These are phyloP conservation scores for Synanthedon vespiformis DNA, from an alignment of 2,888 invertebrate genomes.

Conservation along the genomic window DNA sequence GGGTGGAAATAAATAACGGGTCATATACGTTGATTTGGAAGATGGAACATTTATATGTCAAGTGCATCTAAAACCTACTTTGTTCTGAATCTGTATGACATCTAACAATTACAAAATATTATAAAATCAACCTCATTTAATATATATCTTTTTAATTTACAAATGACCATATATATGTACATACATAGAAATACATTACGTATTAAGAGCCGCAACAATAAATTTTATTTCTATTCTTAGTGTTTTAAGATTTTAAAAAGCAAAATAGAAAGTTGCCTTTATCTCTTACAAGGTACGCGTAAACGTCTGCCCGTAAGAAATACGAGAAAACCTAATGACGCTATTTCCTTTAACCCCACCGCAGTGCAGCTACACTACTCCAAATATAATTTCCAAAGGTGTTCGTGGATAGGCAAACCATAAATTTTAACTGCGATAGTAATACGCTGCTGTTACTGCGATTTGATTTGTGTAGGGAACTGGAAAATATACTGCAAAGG, in stretches of 20 bases:
- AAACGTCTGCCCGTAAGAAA: conserved; percentile 52
- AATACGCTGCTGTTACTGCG: conserved; percentile 40
- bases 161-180: no score
- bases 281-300: conserved; percentile 38
- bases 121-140: no score
- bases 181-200: no score
- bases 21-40: no score
- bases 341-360: conserved; percentile 52
- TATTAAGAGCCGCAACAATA: no score
- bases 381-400: conserved; percentile 61
- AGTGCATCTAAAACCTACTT: no score
- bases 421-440: conserved; percentile 57
- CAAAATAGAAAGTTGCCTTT: conserved; percentile 4
- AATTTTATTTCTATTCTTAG: no score
- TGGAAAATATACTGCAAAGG: neutral
- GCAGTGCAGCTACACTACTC: conserved; percentile 45
- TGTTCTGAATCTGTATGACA: no score
- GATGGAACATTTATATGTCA: no score
- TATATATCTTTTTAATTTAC: no score
- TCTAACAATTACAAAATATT: no score
- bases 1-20: no score
- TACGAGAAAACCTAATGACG: conserved; percentile 63
- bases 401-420: conserved; percentile 57
- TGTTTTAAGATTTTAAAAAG: neutral
- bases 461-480: conserved; percentile 38